Base-by-base conservation (phyloP, 2,797 vertebrate species). In the Rhyacichthys aspro region DNA sequence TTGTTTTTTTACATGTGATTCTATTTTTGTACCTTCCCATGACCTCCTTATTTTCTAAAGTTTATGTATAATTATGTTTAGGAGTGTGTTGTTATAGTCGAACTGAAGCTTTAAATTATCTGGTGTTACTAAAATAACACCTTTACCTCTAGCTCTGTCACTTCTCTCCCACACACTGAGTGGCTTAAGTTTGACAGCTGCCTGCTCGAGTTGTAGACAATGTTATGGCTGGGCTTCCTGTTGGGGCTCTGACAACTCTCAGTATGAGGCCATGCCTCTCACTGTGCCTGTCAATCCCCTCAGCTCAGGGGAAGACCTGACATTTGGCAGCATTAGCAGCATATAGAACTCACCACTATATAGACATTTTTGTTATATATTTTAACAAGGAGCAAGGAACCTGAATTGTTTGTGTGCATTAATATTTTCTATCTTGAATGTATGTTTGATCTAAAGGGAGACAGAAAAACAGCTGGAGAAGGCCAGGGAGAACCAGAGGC, bases 401-500 rank as follows among this genome's bases (percentile, higher is more conserved):
- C 19, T 28, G 23, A 28, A 28, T 28, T 28, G 23, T 28, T 28
- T 28, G 23, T 28, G 7, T 28, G 23, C 23, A 28, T 5, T 28
- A 5, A 28, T 28, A 28, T 28, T 5, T 28, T 28, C 23, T 28
- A 28, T 28, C 2, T 28, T 28, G 4, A 28, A 28, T 28, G 23
- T 66, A n/a, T 69, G 23, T 66, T 55, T 78, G 66, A 48, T 67
- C 81, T 72, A 43, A 78, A 98, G 97, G 88, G 95, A 96, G 79
- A 94, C 92, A 89, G 94, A 95, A 74, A 93, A 93, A 78, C 94
- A 95, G 86, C 84, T 97, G 78, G 86, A 86, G 68, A 87, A 87
- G 72, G 82, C 94, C 83, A 92, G 88, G 72, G 95, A 96, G 82
- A 90, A 86, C 78, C 95, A 98, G 85, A 92, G 90, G 82, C 83